Evolutionary conservation across 1,140 invertebrate species (phyloP).

Genomic region (Pseudomyrmex sp.): DNA sequence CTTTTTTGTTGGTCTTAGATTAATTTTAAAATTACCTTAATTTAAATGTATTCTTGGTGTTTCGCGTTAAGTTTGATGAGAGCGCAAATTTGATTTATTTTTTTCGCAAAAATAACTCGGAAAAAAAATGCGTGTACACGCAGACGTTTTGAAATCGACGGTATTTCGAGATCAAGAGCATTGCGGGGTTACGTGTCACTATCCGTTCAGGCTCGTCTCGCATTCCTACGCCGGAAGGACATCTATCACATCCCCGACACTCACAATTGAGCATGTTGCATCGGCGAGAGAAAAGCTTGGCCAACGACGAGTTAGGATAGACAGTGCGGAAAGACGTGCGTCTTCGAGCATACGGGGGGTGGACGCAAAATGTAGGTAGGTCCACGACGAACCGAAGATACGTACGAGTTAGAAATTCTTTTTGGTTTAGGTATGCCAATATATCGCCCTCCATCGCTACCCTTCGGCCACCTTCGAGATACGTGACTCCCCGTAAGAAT

Average conservation of each 20-base stretch:
- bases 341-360: conserved; percentile 54
- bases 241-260: conserved; percentile 81
- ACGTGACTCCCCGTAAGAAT: conserved; percentile 84
- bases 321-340: conserved; percentile 69
- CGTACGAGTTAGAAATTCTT: conserved; percentile 81
- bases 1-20: not conserved
- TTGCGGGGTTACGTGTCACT: conserved; percentile 52
- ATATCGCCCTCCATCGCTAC: conserved; percentile 82
- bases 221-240: conserved; percentile 82
- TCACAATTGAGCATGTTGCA: conserved; percentile 82
- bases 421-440: conserved; percentile 84
- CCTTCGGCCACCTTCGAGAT: conserved; percentile 74
- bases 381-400: conserved; percentile 47
- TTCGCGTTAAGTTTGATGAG: no score
- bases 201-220: conserved; percentile 69
- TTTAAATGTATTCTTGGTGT: not conserved
- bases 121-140: conserved; percentile 22
- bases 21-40: not conserved
- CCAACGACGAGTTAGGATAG: conserved; percentile 73
- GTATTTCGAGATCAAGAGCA: not conserved
- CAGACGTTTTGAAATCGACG: conserved; percentile 51
- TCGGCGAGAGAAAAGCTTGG: conserved; percentile 66
- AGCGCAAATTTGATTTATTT: not conserved
- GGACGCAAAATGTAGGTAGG: conserved; percentile 23
- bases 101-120: not conserved